Conservation (phyloP, 2,888 invertebrate genomes). For the Parascotia fuliginaria region DNA sequence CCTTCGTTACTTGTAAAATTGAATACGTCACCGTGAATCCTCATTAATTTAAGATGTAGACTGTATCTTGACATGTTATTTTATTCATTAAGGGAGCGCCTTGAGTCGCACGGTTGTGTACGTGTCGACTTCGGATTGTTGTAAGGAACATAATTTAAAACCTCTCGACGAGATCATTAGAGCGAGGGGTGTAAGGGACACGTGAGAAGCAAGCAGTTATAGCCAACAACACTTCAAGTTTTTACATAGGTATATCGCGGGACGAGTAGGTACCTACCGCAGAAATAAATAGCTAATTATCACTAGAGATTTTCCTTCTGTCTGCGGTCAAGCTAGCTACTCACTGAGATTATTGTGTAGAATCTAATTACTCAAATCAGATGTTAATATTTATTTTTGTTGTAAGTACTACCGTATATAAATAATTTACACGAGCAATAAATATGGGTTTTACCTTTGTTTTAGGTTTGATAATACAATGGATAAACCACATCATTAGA, state of each 20-base stretch:
- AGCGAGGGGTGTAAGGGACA: slow-evolving; percentile 45
- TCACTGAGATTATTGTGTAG: no score
- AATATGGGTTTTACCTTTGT: no score
- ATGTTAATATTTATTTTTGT: no score
- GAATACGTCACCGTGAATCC: slow-evolving; percentile 78
- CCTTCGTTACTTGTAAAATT: slow-evolving; percentile 80
- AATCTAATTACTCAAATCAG: no score
- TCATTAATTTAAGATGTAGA: slow-evolving; percentile 84
- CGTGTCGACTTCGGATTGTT: slow-evolving; percentile 78
- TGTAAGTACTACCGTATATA: no score
- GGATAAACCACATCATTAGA: no score
- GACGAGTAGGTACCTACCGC: background rate
- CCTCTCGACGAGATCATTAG: slow-evolving; percentile 77
- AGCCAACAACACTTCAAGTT: slow-evolving; percentile 19
- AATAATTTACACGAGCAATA: no score
- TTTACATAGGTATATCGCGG: background rate
- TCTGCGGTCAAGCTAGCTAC: background rate
- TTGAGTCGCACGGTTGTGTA: slow-evolving; percentile 67
- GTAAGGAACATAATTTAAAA: slow-evolving; percentile 81
- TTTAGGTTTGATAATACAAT: no score
- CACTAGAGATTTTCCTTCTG: background rate
- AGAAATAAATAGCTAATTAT: background rate
- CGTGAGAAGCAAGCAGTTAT: slow-evolving; percentile 47
- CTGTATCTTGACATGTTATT: slow-evolving; percentile 83
- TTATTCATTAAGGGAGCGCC: slow-evolving; percentile 80